Percentiles rank a stretch among this genome's conserved stretches.
Evolutionary conservation across 2,888 invertebrate genomes (phyloP).

Genomic region (Melieria crassipennis): DNA sequence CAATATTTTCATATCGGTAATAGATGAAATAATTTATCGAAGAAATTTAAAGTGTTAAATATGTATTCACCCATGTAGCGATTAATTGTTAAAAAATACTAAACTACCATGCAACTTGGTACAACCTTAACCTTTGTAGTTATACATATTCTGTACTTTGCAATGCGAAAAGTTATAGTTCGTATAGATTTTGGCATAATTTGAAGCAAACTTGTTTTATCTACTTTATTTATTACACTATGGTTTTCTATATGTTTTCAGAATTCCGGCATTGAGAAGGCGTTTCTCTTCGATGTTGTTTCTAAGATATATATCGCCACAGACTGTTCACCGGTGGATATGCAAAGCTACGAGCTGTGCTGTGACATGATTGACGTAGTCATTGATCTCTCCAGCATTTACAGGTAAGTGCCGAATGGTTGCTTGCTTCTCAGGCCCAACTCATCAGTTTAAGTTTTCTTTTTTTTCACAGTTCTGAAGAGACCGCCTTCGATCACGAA

Average conservation of each 20-base stretch:
- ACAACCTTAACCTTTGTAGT: too few relatives aligned
- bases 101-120: too few relatives aligned
- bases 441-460: background rate
- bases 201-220: background rate
- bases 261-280: constrained; percentile 99
- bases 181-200: too few relatives aligned
- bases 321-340: constrained; percentile 98
- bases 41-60: background rate
- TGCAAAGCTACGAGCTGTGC: constrained; percentile 99
- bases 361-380: constrained; percentile 99
- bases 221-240: too few relatives aligned
- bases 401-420: constrained; percentile 75
- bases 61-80: background rate
- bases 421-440: background rate
- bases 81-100: too few relatives aligned
- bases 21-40: constrained; percentile 52
- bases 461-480: constrained; percentile 73
- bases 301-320: constrained; percentile 99
- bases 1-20: constrained; percentile 96
- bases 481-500: constrained; percentile 91
- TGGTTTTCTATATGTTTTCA: constrained; percentile 57
- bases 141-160: too few relatives aligned
- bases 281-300: constrained; percentile 99
- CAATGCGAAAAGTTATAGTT: too few relatives aligned
- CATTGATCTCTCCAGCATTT: constrained; percentile 98